A percentile compares a stretch with the other conserved stretches of the same genome.
Conservation (phyloP, 2,797 vertebrate species). For the Sylvia borin region DNA sequence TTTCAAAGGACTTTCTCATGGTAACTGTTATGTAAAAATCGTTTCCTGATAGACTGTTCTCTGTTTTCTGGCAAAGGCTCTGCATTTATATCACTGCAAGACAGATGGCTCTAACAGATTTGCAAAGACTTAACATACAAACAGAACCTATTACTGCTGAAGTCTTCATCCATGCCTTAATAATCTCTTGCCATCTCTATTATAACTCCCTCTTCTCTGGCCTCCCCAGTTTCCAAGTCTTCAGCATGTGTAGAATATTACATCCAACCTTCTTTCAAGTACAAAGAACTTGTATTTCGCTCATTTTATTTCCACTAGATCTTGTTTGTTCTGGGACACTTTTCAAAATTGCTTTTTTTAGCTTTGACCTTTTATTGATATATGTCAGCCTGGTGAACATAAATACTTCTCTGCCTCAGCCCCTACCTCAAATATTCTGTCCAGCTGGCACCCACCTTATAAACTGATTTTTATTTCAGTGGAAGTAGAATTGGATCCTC, state of each 20-base stretch:
- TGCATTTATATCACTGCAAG: constrained; percentile 60
- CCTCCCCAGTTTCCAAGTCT: constrained; percentile 47
- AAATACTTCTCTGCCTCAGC: not conserved
- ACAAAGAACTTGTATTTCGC: constrained; percentile 34
- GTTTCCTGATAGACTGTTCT: constrained; percentile 66
- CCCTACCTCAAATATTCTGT: not conserved
- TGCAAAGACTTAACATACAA: constrained; percentile 56
- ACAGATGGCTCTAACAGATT: constrained; percentile 68
- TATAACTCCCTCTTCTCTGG: constrained; percentile 40
- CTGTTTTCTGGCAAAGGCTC: constrained; percentile 59
- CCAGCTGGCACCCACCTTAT: not conserved
- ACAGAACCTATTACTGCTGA: constrained; percentile 63
- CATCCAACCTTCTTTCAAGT: constrained; percentile 39
- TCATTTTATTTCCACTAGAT: constrained; percentile 48
- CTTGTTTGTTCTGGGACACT: constrained; percentile 16
- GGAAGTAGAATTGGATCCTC: not conserved
- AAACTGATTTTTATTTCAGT: not conserved
- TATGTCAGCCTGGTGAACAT: not conserved
- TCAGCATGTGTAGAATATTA: constrained; percentile 31
- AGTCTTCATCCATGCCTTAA: constrained; percentile 64
- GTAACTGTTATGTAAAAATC: constrained; percentile 67
- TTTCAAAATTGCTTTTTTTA: constrained; percentile 37
- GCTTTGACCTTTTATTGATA: constrained; percentile 14
- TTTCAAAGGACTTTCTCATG: constrained; percentile 55
- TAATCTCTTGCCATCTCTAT: constrained; percentile 56